phyloP scores from a whole-genome alignment of 2,113 vertebrate genomes.

The Oncorhynchus nerka region DNA sequence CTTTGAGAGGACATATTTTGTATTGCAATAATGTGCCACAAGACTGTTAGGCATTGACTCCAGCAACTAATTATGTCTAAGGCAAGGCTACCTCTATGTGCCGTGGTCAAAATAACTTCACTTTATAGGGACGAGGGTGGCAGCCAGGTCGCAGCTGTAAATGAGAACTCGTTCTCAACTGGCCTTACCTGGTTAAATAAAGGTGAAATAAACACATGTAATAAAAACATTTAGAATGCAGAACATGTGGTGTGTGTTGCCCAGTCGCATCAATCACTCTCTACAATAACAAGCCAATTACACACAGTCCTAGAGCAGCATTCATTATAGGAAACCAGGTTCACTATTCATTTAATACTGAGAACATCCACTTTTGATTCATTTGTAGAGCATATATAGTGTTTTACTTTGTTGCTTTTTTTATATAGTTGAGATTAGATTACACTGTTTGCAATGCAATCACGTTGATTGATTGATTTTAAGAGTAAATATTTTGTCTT shows the following conservation, averaged over 20 bases:
- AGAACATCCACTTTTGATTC: neutral
- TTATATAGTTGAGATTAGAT: neutral
- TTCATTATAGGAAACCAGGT: neutral
- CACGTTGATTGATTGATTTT: too few species aligned
- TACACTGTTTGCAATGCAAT: too few species aligned
- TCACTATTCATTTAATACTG: neutral
- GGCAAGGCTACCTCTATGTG: too few species aligned
- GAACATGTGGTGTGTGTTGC: slow-evolving; percentile 47
- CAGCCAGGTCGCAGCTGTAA: too few species aligned
- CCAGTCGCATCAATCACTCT: slow-evolving; percentile 57
- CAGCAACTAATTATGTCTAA: slow-evolving; percentile 26
- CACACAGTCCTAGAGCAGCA: slow-evolving; percentile 19
- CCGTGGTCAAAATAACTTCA: too few species aligned
- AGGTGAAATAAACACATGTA: too few species aligned
- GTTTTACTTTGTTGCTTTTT: neutral
- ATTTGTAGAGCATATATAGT: neutral
- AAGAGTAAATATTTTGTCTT: neutral
- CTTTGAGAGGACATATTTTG: neutral
- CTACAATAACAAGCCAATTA: slow-evolving; percentile 56
- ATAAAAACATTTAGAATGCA: too few species aligned
- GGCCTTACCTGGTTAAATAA: too few species aligned
- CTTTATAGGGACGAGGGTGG: too few species aligned
- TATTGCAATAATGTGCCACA: too few species aligned
- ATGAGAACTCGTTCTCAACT: too few species aligned
- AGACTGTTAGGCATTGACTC: too few species aligned